Conservation (phyloP, 2,113 vertebrate species). For the Takifugu bimaculatus region DNA sequence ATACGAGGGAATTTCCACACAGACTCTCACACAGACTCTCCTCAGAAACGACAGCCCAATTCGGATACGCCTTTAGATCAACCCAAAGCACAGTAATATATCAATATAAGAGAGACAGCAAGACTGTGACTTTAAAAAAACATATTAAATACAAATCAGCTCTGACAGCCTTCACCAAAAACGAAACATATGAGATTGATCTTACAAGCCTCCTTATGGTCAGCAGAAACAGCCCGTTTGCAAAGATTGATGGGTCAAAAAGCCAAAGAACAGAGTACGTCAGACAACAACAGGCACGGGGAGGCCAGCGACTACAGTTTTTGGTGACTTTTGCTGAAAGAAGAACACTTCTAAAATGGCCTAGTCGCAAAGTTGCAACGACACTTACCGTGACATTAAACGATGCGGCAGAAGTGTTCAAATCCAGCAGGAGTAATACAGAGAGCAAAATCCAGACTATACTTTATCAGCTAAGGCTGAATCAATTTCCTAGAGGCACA, state of each 20-base stretch:
- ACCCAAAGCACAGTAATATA: background rate
- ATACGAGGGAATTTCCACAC: background rate
- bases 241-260: conserved; percentile 1
- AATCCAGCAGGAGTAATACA: conserved; percentile 10
- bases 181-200: no score
- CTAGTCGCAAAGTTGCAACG: conserved; percentile 3
- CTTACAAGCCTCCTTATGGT: background rate
- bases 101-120: background rate
- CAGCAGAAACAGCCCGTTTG: conserved; percentile 1
- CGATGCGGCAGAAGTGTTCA: conserved; percentile 3
- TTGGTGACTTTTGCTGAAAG: background rate
- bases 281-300: background rate
- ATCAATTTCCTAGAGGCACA: conserved; percentile 42
- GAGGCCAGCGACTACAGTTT: background rate
- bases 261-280: conserved; percentile 2
- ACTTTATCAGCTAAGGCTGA: conserved; percentile 14
- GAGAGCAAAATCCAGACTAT: conserved; percentile 34
- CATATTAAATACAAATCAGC: background rate
- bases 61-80: background rate
- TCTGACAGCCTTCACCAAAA: background rate
- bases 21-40: conserved; percentile 6
- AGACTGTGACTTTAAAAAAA: background rate
- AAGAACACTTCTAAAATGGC: background rate
- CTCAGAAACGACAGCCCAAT: conserved; percentile 15
- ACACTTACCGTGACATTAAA: background rate